Evolutionary conservation across 1,140 invertebrate genomes (phyloP).

Genomic region (Microplitis demolitor): DNA sequence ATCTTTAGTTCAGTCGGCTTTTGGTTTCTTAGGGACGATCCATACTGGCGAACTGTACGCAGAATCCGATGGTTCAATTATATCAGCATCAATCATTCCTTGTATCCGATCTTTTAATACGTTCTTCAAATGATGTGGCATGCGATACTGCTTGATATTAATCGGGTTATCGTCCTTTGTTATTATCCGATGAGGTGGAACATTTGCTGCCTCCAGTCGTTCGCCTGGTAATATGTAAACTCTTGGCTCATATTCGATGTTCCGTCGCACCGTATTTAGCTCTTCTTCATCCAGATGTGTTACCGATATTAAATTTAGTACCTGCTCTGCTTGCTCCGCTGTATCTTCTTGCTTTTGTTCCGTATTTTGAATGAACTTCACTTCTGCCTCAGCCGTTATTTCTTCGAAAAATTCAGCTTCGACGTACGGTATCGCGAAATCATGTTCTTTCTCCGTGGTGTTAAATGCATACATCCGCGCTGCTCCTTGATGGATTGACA

Average conservation of each 20-base stretch:
- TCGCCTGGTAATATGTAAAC: not conserved
- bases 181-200: conserved; percentile 4
- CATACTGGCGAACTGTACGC: not conserved
- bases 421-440: too few relatives aligned
- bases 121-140: not conserved
- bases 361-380: too few relatives aligned
- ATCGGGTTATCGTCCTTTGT: not conserved
- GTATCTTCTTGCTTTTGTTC: too few relatives aligned
- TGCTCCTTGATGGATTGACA: too few relatives aligned
- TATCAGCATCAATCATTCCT: not conserved
- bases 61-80: not conserved
- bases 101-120: not conserved
- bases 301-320: too few relatives aligned
- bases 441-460: too few relatives aligned
- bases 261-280: too few relatives aligned
- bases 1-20: not conserved
- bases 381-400: not conserved
- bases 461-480: too few relatives aligned
- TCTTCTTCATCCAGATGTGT: too few relatives aligned
- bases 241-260: too few relatives aligned
- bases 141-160: not conserved
- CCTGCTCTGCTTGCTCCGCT: too few relatives aligned
- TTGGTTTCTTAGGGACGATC: not conserved
- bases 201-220: not conserved
- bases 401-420: not conserved